Evolutionary conservation across 2,797 vertebrate genomes (phyloP).

Genomic region (Syndactyla subalaris): DNA sequence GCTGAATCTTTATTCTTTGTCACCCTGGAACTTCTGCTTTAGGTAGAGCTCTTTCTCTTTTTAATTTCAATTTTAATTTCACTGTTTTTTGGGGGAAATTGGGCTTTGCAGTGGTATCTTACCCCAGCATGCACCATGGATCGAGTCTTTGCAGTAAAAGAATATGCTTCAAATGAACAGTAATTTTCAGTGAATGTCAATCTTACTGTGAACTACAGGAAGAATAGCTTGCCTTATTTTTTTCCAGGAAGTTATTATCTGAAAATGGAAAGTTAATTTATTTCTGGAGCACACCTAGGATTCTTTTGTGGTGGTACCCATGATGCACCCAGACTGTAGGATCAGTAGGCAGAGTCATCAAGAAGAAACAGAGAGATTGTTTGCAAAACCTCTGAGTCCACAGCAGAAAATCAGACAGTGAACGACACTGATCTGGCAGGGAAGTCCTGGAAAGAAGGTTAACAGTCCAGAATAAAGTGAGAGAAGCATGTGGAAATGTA

Average conservation of each 20-base stretch:
- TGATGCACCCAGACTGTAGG: not conserved
- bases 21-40: not conserved
- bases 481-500: not conserved
- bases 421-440: not conserved
- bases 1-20: conserved; percentile 4
- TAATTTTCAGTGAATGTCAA: conserved; percentile 15
- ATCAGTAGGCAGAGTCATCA: not conserved
- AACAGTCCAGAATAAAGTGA: not conserved
- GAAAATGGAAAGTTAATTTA: conserved; percentile 31
- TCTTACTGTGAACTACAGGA: not conserved
- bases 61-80: conserved; percentile 47
- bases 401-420: not conserved
- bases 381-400: not conserved
- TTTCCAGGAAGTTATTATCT: conserved; percentile 25
- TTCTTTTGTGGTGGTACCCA: not conserved
- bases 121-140: not conserved
- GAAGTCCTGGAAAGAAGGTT: not conserved
- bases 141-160: not conserved
- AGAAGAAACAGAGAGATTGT: not conserved
- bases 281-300: conserved; percentile 18
- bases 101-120: not conserved
- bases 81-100: conserved; percentile 17
- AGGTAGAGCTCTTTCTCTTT: not conserved
- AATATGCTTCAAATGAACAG: not conserved
- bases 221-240: conserved; percentile 11